Evolutionary conservation across 1,140 invertebrate genomes (phyloP).

Genomic region (Rhynchophorus ferrugineus): DNA sequence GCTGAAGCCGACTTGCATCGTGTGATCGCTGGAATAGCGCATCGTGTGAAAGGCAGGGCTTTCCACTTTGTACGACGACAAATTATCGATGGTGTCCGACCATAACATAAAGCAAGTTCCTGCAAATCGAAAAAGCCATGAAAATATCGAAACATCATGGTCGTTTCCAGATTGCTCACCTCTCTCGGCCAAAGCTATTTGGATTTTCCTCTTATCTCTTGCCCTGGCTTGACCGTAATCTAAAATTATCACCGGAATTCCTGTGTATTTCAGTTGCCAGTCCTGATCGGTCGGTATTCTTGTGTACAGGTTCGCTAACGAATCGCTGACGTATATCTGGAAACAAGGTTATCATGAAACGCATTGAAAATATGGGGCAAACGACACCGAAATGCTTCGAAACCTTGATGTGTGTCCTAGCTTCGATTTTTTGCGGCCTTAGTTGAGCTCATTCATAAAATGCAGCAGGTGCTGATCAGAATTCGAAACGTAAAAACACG

Average conservation of each 20-base stretch:
- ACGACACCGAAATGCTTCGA: too few species aligned
- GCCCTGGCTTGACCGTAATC: slow-evolving; percentile 68
- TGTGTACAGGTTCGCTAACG: slow-evolving; percentile 72
- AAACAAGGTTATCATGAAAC: not conserved
- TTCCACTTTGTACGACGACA: slow-evolving; percentile 57
- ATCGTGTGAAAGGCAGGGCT: slow-evolving; percentile 75
- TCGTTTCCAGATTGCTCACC: slow-evolving; percentile 38
- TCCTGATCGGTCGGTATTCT: slow-evolving; percentile 49
- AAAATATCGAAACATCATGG: not conserved
- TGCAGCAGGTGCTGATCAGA: too few species aligned
- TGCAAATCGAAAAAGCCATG: not conserved
- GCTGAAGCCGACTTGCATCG: slow-evolving; percentile 55
- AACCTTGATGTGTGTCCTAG: too few species aligned
- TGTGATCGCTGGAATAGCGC: slow-evolving; percentile 65
- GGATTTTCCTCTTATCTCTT: slow-evolving; percentile 61
- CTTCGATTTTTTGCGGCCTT: too few species aligned
- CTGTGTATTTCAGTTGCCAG: slow-evolving; percentile 72
- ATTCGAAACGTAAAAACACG: too few species aligned
- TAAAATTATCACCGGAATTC: slow-evolving; percentile 72
- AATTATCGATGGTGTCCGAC: slow-evolving; percentile 71
- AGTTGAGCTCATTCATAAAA: too few species aligned
- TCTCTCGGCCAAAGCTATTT: slow-evolving; percentile 71
- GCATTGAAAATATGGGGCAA: too few species aligned
- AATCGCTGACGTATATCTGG: slow-evolving; percentile 67
- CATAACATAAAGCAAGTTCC: slow-evolving; percentile 75